Evolutionary conservation across 1,140 invertebrate genomes (phyloP), one percentile per base, ranked within the genome.

Genomic region (Eueides isabella): DNA sequence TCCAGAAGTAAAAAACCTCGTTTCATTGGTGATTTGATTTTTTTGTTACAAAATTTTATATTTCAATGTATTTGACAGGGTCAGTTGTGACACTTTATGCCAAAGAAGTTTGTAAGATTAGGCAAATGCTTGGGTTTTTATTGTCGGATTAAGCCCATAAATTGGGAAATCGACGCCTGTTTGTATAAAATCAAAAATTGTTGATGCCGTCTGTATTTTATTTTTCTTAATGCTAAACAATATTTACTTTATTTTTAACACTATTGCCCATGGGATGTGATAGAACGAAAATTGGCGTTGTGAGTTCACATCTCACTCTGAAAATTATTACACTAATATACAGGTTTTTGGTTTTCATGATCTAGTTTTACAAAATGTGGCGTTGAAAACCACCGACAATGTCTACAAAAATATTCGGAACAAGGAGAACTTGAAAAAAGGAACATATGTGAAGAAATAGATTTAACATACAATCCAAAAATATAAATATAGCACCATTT

Each of bases 51-150:
- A 38, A 23, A 63, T 62, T 44, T 68, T 44, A 68, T 62, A 69
- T 11, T 38, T 67, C 72, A 65, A 70, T 63, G 55, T 73, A 65
- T 72, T 72, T 72, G 71, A 75, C 66, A 68, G 64, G 69, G 41
- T 68, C 75, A 67, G 68, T 67, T 55, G 72, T 68, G 44, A 48
- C 66, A 73, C 67, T 79, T 79, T 74, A 76, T 74, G 67, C 66
- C 74, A 72, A 78, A 65, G 72, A 55, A 68, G 71, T 77, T 75
- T 72, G 74, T 79, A 65, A 76, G 77, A 79, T 79, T 79, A 79
- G 77, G 74, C 77, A 79, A 76, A 79, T 74, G 63, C 68, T 71
- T 76, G 68, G 69, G 28, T 76, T 76, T 74, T 79, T 79, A 77
- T 69, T 72, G 62, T 67, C 28, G 72, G 78, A 76, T 79, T 79